Percentiles rank a stretch among this genome's conserved stretches.
phyloP scores from a whole-genome alignment of 2,888 invertebrate genomes.

The Callosobruchus maculatus region DNA sequence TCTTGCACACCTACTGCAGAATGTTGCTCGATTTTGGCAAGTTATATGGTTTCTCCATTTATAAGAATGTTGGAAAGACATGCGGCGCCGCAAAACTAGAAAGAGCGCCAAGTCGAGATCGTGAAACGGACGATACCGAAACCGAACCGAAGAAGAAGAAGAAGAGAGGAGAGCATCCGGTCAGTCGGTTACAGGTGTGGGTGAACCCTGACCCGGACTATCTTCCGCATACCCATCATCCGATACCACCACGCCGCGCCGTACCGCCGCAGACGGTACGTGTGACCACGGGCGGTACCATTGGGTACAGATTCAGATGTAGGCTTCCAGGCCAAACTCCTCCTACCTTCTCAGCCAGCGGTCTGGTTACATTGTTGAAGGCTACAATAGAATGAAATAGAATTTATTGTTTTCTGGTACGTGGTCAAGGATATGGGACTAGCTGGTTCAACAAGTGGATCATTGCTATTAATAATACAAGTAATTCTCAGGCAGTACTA shows the following conservation, averaged over 20 bases:
- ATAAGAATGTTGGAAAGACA: too few species aligned
- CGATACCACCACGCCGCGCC: not conserved
- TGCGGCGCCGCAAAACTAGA: not conserved
- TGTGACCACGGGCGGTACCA: not conserved
- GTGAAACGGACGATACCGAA: not conserved
- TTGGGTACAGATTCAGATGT: not conserved
- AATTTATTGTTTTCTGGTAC: too few species aligned
- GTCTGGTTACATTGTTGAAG: too few species aligned
- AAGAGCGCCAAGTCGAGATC: not conserved
- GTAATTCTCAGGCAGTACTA: too few species aligned
- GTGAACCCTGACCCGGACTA: constrained; percentile 39
- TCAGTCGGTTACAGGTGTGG: constrained; percentile 43
- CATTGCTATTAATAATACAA: too few species aligned
- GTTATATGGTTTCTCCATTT: too few species aligned
- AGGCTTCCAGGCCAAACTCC: not conserved
- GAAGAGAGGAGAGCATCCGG: constrained; percentile 31
- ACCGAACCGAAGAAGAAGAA: not conserved
- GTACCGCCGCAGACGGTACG: not conserved
- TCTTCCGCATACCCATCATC: constrained; percentile 43
- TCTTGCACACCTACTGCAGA: too few species aligned
- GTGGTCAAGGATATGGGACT: too few species aligned
- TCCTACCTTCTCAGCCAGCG: not conserved
- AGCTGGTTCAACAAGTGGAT: too few species aligned
- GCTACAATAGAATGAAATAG: too few species aligned
- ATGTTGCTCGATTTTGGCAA: too few species aligned